These are phyloP conservation scores for Gymnoscelis rufifasciata DNA, from an alignment of 2,888 invertebrate species.

Conservation along the genomic window DNA sequence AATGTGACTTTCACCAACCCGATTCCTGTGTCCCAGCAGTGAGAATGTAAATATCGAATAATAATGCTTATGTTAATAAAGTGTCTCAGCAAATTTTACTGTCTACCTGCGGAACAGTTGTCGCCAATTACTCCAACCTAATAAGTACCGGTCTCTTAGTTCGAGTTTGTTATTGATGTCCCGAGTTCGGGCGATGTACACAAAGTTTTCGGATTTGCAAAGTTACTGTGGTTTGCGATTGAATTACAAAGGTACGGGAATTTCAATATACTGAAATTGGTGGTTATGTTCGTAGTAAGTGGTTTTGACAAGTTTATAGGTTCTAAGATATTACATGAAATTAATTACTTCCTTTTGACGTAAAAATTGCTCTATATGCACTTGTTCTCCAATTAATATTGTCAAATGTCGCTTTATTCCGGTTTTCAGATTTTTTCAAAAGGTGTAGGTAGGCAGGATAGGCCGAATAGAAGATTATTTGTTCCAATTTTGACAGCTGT, in stretches of 20 bases:
- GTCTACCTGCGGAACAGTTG: constrained; percentile 19
- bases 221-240: constrained; percentile 3
- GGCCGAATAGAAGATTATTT: no score
- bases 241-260: background rate
- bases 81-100: constrained; percentile 1
- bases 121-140: background rate
- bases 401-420: no score
- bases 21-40: no score
- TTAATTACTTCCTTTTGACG: no score
- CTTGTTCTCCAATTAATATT: no score
- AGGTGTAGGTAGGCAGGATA: no score
- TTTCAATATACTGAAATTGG: background rate
- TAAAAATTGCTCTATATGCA: no score
- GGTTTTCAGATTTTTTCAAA: no score
- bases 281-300: background rate
- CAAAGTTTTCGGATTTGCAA: constrained; percentile 9
- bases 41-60: no score
- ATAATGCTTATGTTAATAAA: no score
- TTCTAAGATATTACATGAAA: background rate
- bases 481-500: no score
- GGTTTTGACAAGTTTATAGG: background rate
- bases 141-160: background rate
- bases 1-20: no score
- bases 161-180: constrained; percentile 27
- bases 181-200: constrained; percentile 17